Conservation (phyloP, 2,888 invertebrate species). For the Eudasyphora cyanicolor region DNA sequence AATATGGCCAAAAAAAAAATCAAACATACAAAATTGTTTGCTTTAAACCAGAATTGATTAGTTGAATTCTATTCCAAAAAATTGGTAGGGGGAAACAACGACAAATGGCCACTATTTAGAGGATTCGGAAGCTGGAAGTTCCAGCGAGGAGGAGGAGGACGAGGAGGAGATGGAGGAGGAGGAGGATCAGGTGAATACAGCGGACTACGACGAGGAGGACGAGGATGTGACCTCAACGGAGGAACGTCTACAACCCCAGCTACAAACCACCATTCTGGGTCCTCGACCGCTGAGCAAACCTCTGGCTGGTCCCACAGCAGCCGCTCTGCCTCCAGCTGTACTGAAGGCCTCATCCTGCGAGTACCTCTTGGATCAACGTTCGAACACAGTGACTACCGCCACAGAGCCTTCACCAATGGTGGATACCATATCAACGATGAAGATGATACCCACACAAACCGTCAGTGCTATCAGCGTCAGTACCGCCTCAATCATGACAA, state of each 20-base stretch:
- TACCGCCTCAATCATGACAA: slow-evolving; percentile 77
- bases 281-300: slow-evolving; percentile 71
- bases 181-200: slow-evolving; percentile 58
- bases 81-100: slow-evolving; percentile 81
- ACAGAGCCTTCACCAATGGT: slow-evolving; percentile 41
- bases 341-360: slow-evolving; percentile 76
- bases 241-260: slow-evolving; percentile 70
- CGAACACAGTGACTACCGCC: slow-evolving; percentile 47
- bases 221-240: slow-evolving; percentile 67
- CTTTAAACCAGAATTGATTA: slow-evolving; percentile 79
- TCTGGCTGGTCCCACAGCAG: slow-evolving; percentile 51
- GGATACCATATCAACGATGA: slow-evolving; percentile 32
- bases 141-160: slow-evolving; percentile 75
- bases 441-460: background rate
- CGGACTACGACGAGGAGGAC: slow-evolving; percentile 66
- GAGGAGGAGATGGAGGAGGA: slow-evolving; percentile 59
- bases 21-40: slow-evolving; percentile 68
- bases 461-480: slow-evolving; percentile 17
- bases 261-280: slow-evolving; percentile 69
- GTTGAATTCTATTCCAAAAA: slow-evolving; percentile 81
- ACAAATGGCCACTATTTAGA: slow-evolving; percentile 81
- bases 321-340: slow-evolving; percentile 64
- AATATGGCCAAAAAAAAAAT: slow-evolving; percentile 37
- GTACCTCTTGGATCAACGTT: slow-evolving; percentile 78
- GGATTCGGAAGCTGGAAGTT: slow-evolving; percentile 79